Percentiles rank a stretch among this genome's conserved stretches.
Conservation (phyloP, 2,113 vertebrate genomes). For the Shinisaurus crocodilurus region DNA sequence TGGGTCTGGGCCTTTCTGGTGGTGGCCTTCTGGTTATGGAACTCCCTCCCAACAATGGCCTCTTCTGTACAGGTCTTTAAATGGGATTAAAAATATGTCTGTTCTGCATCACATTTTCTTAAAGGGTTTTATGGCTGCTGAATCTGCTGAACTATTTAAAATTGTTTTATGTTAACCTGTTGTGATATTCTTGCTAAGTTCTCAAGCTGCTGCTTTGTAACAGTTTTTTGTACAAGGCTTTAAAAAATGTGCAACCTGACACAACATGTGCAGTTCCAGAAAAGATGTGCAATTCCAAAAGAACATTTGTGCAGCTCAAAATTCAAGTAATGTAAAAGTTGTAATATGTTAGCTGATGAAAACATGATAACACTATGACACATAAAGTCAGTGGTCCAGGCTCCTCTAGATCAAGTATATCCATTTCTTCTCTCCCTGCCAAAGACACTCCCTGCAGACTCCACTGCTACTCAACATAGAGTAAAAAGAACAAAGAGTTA, state of each 20-base stretch:
- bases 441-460: too few relatives aligned
- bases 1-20: background rate
- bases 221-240: background rate
- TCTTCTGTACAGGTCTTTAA: background rate
- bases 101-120: background rate
- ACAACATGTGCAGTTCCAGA: background rate
- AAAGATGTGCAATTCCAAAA: background rate
- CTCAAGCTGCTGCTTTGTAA: background rate
- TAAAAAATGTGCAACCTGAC: background rate
- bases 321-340: too few relatives aligned
- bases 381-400: background rate
- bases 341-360: too few relatives aligned
- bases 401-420: background rate
- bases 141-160: background rate
- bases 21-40: background rate
- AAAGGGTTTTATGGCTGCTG: background rate
- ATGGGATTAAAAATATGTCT: background rate
- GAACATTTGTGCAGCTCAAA: background rate
- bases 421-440: too few relatives aligned
- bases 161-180: background rate
- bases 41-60: background rate
- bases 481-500: too few relatives aligned
- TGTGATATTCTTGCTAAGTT: background rate
- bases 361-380: background rate
- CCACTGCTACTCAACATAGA: too few relatives aligned